Evolutionary conservation across 2,797 vertebrate species (phyloP).

Genomic region (Danio aesculapii): DNA sequence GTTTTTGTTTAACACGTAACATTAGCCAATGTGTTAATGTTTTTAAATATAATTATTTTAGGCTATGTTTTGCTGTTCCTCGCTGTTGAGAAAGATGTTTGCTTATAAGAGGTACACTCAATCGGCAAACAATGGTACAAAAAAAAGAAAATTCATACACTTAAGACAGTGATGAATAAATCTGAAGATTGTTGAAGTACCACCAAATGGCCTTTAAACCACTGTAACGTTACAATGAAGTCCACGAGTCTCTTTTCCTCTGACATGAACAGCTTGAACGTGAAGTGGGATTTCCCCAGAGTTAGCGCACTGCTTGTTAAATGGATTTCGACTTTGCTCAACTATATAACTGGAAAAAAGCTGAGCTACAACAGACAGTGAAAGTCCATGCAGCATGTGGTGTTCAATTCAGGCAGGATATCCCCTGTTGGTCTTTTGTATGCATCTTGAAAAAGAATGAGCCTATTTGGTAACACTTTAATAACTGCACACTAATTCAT

Average conservation of each 20-base stretch:
- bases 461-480: not conserved
- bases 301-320: not conserved
- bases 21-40: too few species aligned
- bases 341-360: not conserved
- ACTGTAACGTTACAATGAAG: not conserved
- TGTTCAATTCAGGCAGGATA: not conserved
- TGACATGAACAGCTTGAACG: not conserved
- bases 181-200: too few species aligned
- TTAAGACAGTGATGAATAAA: not conserved
- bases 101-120: too few species aligned
- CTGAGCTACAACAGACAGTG: not conserved
- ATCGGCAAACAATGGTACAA: too few species aligned
- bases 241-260: slow-evolving; percentile 3
- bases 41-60: too few species aligned
- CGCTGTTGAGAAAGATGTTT: too few species aligned
- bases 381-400: not conserved
- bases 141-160: too few species aligned
- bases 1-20: too few species aligned
- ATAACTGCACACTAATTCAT: too few species aligned
- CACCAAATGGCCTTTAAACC: not conserved
- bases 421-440: not conserved
- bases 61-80: too few species aligned
- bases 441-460: not conserved
- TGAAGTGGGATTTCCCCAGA: not conserved
- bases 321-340: not conserved